phyloP scores from a whole-genome alignment of 2,113 vertebrate genomes.

The Strix aluco region DNA sequence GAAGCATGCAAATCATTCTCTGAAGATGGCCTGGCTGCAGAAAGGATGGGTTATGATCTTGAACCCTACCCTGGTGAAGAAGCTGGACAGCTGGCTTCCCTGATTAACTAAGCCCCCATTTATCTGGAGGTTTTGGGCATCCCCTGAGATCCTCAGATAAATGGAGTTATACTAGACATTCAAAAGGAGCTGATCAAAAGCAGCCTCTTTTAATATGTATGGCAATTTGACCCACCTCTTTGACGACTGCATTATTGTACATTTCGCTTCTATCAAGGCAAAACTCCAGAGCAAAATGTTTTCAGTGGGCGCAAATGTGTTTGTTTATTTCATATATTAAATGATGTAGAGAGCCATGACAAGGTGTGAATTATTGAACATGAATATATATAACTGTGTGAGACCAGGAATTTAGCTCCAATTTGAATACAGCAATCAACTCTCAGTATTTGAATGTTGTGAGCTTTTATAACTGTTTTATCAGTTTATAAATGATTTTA shows the following conservation, averaged over 20 bases:
- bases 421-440: background rate
- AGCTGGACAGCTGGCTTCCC: constrained; percentile 59
- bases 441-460: background rate
- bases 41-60: background rate
- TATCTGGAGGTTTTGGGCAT: background rate
- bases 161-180: background rate
- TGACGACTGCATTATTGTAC: background rate
- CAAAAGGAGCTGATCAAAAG: constrained; percentile 40
- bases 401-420: background rate
- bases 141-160: constrained; percentile 52
- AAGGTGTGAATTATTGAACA: background rate
- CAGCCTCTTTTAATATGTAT: constrained; percentile 39
- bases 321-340: background rate
- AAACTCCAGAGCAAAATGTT: background rate
- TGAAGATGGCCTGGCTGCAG: background rate
- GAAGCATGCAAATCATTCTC: background rate
- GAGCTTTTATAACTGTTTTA: background rate
- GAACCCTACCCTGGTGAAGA: background rate
- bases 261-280: background rate
- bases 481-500: background rate
- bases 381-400: background rate
- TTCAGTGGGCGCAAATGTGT: background rate
- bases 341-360: background rate
- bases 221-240: constrained; percentile 41
- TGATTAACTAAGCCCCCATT: constrained; percentile 55